Evolutionary conservation across 2,113 vertebrate species (phyloP).

Genomic region (Bos javanicus): DNA sequence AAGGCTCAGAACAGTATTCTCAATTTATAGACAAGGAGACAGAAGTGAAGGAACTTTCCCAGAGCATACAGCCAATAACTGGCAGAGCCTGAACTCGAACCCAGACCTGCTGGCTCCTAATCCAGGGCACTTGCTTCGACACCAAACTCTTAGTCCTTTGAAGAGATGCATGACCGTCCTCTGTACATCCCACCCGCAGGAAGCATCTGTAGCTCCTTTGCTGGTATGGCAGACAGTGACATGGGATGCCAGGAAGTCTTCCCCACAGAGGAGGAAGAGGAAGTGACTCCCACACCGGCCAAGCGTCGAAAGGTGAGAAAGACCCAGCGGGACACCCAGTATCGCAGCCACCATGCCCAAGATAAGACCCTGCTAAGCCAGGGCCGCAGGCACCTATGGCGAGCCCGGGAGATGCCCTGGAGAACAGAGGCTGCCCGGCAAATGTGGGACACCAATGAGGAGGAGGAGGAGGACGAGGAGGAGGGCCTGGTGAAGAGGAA

Average conservation of each 20-base stretch:
- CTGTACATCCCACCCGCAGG: slow-evolving; percentile 71
- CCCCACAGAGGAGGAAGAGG: slow-evolving; percentile 77
- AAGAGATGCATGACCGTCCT: slow-evolving; percentile 47
- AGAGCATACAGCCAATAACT: not conserved
- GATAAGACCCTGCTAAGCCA: slow-evolving; percentile 78
- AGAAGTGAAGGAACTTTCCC: slow-evolving; percentile 24
- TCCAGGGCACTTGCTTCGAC: not conserved
- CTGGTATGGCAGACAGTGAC: slow-evolving; percentile 71
- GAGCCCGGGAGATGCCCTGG: slow-evolving; percentile 80
- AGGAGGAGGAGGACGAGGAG: slow-evolving; percentile 79
- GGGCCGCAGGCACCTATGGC: slow-evolving; percentile 79
- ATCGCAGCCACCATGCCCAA: slow-evolving; percentile 76
- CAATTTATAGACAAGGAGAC: slow-evolving; percentile 22
- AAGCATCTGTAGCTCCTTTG: slow-evolving; percentile 78
- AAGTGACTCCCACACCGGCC: slow-evolving; percentile 65
- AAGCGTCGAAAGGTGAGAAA: slow-evolving; percentile 82
- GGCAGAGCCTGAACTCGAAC: slow-evolving; percentile 43
- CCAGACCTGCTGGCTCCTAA: slow-evolving; percentile 38
- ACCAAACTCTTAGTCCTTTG: slow-evolving; percentile 32
- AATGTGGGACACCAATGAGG: slow-evolving; percentile 80
- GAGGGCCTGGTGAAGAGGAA: slow-evolving; percentile 83
- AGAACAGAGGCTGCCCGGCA: slow-evolving; percentile 81
- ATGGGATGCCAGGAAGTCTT: slow-evolving; percentile 76
- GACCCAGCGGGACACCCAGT: slow-evolving; percentile 76
- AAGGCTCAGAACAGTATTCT: not conserved